Evolutionary conservation across 2,113 vertebrate genomes (phyloP), one percentile per base, ranked within the genome.

Genomic region (Sarotherodon lohbergeri): DNA sequence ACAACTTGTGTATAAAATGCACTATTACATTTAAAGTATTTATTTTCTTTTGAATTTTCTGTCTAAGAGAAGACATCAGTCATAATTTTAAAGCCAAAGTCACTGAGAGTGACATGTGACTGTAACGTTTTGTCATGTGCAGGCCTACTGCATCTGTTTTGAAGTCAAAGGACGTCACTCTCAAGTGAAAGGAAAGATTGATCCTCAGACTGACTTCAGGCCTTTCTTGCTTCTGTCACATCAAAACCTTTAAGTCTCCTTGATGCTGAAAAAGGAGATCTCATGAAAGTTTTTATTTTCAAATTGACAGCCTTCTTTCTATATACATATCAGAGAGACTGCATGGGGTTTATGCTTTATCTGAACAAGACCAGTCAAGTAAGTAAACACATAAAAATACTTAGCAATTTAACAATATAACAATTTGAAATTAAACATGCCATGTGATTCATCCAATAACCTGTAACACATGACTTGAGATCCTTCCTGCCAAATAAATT

Each of bases 111-210:
- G 80, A 87, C 86, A 24, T 79, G 86, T 86, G 84, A 89, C 80
- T 32, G 82, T 9, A 57, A 54, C 68, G 14, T 29, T 48, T 78
- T 76, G 22, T 68, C 81, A 39, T 9, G 73, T 41, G 7, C 32
- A 50, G 80, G 32, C 83, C 86, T 79, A 1, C 68, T 43, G 71
- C 71, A 36, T 39, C 43, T 46, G 48, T 32, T 76, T 61, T 83
- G 81, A 86, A 83, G 89, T 87, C 87, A 59, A 88, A 85, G 88
- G 88, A 88, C 86, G 52, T 81, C 82, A 81, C 54, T 81, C 63
- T 46, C 71, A 39, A 83, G 86, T 84, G 78, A 78, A 14, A 83
- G 68, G 17, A 36, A 39, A 85, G 59, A 46, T 11, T 90, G 88
- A 91, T 93, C 79, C 32, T 84, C 46, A 57, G 17, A 59, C 52